Percentiles rank a stretch among this genome's conserved stretches.
phyloP scores from a whole-genome alignment of 2,797 vertebrate genomes.

The Gobio occitaniae region DNA sequence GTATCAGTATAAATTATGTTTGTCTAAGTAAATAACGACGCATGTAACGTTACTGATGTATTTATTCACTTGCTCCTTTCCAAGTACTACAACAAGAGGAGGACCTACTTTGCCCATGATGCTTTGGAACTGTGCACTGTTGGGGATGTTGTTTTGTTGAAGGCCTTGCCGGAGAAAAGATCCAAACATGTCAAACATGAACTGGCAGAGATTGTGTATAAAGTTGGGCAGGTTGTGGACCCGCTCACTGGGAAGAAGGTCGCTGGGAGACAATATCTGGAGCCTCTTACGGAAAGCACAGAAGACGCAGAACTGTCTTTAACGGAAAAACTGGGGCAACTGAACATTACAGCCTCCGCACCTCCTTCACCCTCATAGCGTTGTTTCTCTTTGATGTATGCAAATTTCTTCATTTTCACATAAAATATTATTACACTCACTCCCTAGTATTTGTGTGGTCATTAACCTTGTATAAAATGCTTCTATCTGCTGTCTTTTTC shows the following conservation, averaged over 20 bases:
- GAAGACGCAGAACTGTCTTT: slow-evolving; percentile 71
- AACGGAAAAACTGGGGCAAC: slow-evolving; percentile 82
- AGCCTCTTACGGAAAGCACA: slow-evolving; percentile 77
- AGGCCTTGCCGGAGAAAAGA: slow-evolving; percentile 85
- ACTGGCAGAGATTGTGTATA: slow-evolving; percentile 91
- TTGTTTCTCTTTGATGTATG: slow-evolving; percentile 17
- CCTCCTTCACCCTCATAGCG: slow-evolving; percentile 40
- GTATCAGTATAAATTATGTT: not conserved
- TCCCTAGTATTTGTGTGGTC: not conserved
- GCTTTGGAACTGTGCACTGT: slow-evolving; percentile 87
- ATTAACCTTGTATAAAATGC: not conserved
- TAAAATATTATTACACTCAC: slow-evolving; percentile 30
- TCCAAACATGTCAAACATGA: slow-evolving; percentile 94
- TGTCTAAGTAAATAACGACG: not conserved
- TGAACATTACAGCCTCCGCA: slow-evolving; percentile 76
- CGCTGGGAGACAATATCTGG: slow-evolving; percentile 84
- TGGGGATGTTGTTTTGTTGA: slow-evolving; percentile 93
- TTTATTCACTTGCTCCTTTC: not conserved
- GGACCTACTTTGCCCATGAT: slow-evolving; percentile 97
- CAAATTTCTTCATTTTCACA: slow-evolving; percentile 27
- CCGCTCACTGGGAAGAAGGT: slow-evolving; percentile 90
- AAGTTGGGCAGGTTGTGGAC: slow-evolving; percentile 92
- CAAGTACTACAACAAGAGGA: slow-evolving; percentile 96
- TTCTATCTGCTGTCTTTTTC: not conserved
- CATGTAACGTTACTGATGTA: too few species aligned